Conservation (phyloP, 2,113 vertebrate species). For the Stomatorhinus ivindoensis region DNA sequence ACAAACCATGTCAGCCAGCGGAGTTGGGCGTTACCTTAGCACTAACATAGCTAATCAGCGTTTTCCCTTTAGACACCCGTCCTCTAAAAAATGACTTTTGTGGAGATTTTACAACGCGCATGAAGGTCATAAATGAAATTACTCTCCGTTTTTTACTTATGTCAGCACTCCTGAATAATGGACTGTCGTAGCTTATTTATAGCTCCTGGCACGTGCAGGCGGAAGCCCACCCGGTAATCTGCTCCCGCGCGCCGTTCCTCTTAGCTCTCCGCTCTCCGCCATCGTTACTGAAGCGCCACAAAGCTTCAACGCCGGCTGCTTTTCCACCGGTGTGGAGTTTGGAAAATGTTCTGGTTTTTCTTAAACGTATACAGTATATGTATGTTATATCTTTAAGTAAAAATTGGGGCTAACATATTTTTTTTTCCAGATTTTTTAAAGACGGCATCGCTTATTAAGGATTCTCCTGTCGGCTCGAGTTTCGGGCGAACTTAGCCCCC, state of each 20-base stretch:
- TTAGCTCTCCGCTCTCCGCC: not conserved
- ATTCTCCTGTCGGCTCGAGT: not conserved
- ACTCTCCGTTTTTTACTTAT: constrained; percentile 13
- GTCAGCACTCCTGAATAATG: constrained; percentile 3
- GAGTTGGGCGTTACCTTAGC: not conserved
- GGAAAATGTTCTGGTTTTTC: not conserved
- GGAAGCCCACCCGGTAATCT: not conserved
- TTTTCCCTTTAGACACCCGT: not conserved
- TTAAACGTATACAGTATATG: not conserved
- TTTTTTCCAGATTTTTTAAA: not conserved
- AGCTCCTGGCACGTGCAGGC: constrained; percentile 9
- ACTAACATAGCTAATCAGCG: not conserved
- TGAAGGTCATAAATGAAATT: constrained; percentile 25
- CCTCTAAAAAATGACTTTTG: not conserved
- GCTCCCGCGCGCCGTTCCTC: not conserved
- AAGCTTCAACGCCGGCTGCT: not conserved
- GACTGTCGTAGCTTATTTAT: constrained; percentile 27
- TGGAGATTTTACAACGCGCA: constrained; percentile 16
- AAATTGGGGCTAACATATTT: not conserved
- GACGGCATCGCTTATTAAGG: not conserved
- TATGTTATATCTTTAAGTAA: not conserved
- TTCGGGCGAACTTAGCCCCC: not conserved
- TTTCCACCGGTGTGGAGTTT: not conserved
- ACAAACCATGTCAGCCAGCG: not conserved
- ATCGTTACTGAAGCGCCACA: not conserved